Base-by-base conservation (phyloP, 2,113 vertebrate species). In the Gadus macrocephalus region DNA sequence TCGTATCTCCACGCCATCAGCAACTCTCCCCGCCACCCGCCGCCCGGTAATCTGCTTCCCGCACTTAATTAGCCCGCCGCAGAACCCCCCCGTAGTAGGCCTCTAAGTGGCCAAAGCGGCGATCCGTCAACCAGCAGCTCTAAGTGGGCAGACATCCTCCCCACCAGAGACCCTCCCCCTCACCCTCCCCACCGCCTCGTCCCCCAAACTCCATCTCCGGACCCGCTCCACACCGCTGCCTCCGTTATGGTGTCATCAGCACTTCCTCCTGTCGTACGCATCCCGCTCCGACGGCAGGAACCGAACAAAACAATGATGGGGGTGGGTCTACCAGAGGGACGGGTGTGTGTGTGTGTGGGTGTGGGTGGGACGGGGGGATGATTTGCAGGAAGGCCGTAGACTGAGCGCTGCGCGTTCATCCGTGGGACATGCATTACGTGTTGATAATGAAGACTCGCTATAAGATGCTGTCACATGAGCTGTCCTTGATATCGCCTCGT, bases 181-280 rank as follows among this genome's bases (percentile, higher is more conserved):
- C 8, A 9, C 42, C 42, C 12, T 70, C 19, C 61, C 35, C 55
- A 70, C 56, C 53, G 16, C 67, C 4, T 28, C 7, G 3, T 71
- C 67, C 59, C 22, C 22, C 27, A 69, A 49, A 67, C 64, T 28
- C 55, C 15, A 58, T 58, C 42, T 12, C 42, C 42, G 12, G 42
- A 49, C 42, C 2, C 11, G 75, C 73, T 74, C 71, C 78, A 83
- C 76, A 68, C 53, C 69, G 60, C 67, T 71, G 79, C 71, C 22
- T 64, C 66, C 62, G 79, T 82, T 82, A 83, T 75, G 82, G 83
- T 85, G 81, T 81, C 71, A 77, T 88, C 85, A 85, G 84, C 84
- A 81, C 68, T 84, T 84, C 64, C 83, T 84, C 66, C 62, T 77
- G 67, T 64, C 78, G 76, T 85, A 78, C 82, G 67, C 35, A 70